Conservation (phyloP, 2,113 vertebrate species). For the Gasterosteus aculeatus region DNA sequence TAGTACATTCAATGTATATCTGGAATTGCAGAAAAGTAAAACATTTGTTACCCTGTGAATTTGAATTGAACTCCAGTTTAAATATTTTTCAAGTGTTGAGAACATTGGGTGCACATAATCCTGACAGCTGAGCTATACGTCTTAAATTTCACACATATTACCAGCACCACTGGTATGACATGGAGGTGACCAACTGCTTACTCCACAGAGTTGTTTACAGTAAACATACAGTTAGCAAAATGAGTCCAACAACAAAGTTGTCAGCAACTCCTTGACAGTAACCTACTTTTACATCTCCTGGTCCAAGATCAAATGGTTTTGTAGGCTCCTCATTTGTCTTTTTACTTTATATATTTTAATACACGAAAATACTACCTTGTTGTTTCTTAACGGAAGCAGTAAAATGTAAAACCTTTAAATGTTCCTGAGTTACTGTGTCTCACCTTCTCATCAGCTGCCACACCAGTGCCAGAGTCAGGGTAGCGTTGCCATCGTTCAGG, state of each 20-base stretch:
- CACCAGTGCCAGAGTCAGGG: conserved; percentile 88
- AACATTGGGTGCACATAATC: neutral
- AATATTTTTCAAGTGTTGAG: neutral
- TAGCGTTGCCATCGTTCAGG: conserved; percentile 91
- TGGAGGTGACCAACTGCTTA: conserved; percentile 7
- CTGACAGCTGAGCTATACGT: conserved; percentile 11
- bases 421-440: neutral
- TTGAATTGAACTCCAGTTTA: neutral
- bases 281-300: neutral
- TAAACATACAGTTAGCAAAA: conserved; percentile 24
- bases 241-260: neutral
- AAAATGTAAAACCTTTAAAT: neutral
- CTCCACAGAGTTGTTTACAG: conserved; percentile 10
- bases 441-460: conserved; percentile 99
- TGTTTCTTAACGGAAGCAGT: neutral
- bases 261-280: neutral
- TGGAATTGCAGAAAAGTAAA: conserved; percentile 56
- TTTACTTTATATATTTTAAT: neutral
- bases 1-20: conserved; percentile 94
- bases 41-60: neutral
- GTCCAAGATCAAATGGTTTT: neutral
- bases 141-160: conserved; percentile 8
- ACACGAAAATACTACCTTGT: neutral
- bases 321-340: neutral
- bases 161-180: conserved; percentile 30